These are phyloP conservation scores for Muscicapa comitata DNA, from an alignment of 2,797 vertebrate genomes.

Conservation along the genomic window DNA sequence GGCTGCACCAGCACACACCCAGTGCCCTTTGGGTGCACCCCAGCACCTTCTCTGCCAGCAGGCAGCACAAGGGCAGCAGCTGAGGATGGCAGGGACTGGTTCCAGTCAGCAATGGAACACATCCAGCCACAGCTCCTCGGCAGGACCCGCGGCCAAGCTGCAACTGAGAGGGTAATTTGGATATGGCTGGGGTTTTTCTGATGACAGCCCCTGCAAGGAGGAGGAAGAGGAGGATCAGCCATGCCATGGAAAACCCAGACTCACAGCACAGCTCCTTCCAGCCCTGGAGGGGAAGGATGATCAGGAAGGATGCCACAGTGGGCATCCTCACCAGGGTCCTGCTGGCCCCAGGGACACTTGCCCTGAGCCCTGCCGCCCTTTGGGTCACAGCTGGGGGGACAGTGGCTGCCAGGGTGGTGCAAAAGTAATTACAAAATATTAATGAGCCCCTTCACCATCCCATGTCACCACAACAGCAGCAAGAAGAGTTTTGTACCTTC, in stretches of 20 bases:
- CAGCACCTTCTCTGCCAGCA: background rate
- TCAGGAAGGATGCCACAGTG: background rate
- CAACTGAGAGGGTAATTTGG: background rate
- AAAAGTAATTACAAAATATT: background rate
- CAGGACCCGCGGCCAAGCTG: background rate
- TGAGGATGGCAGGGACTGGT: background rate
- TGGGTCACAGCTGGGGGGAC: background rate
- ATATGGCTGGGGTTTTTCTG: background rate
- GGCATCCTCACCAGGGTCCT: background rate
- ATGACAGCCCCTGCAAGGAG: rapidly evolving
- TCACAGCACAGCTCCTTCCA: rapidly evolving
- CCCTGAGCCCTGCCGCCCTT: background rate
- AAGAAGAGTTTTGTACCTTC: too few relatives aligned
- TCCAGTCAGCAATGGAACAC: background rate
- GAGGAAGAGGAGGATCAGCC: background rate
- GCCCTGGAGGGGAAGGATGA: background rate
- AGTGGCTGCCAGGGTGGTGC: background rate
- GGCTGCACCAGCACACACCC: background rate
- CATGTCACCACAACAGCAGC: background rate
- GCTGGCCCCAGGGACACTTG: rapidly evolving
- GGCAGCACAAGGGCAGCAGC: background rate
- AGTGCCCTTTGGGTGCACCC: background rate
- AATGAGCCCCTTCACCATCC: background rate
- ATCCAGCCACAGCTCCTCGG: background rate
- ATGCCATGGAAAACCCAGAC: rapidly evolving